Percentiles rank a stretch among this genome's conserved stretches.
phyloP scores from a whole-genome alignment of 2,113 vertebrate species.

The Tragelaphus buxtoni region DNA sequence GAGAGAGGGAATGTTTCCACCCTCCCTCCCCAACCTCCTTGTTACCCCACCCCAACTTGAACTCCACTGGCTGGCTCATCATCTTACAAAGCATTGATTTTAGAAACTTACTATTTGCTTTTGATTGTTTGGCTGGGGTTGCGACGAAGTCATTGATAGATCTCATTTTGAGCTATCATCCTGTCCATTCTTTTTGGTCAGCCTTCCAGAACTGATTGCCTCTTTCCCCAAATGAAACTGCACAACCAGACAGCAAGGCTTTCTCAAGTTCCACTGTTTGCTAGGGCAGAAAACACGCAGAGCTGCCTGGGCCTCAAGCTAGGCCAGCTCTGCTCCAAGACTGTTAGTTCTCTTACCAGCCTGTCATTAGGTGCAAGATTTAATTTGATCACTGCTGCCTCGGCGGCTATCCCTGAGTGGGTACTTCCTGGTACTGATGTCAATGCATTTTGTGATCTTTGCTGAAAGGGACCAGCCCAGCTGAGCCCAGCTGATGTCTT shows the following conservation, averaged over 20 bases:
- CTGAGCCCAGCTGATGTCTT: conserved; percentile 73
- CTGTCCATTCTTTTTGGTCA: conserved; percentile 46
- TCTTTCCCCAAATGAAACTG: conserved; percentile 59
- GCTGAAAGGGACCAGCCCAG: conserved; percentile 72
- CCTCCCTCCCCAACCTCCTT: conserved; percentile 7
- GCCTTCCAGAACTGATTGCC: conserved; percentile 54
- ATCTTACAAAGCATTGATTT: conserved; percentile 65
- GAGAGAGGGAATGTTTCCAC: conserved; percentile 26
- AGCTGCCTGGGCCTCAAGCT: background rate
- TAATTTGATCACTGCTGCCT: conserved; percentile 76
- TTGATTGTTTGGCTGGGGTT: conserved; percentile 66
- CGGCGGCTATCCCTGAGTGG: conserved; percentile 49
- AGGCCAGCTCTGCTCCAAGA: background rate
- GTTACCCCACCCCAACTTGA: background rate
- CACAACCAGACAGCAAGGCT: background rate
- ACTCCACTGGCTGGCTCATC: conserved; percentile 39
- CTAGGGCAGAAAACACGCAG: background rate
- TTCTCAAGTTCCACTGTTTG: conserved; percentile 34
- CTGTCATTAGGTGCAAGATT: conserved; percentile 53
- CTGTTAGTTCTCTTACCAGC: conserved; percentile 49
- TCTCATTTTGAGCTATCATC: conserved; percentile 67
- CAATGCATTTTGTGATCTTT: conserved; percentile 76
- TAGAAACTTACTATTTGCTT: conserved; percentile 65
- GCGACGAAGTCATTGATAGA: conserved; percentile 47
- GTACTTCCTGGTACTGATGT: conserved; percentile 66